These are phyloP conservation scores for Lepus americanus DNA, from an alignment of 2,113 vertebrate genomes.

Conservation along the genomic window DNA sequence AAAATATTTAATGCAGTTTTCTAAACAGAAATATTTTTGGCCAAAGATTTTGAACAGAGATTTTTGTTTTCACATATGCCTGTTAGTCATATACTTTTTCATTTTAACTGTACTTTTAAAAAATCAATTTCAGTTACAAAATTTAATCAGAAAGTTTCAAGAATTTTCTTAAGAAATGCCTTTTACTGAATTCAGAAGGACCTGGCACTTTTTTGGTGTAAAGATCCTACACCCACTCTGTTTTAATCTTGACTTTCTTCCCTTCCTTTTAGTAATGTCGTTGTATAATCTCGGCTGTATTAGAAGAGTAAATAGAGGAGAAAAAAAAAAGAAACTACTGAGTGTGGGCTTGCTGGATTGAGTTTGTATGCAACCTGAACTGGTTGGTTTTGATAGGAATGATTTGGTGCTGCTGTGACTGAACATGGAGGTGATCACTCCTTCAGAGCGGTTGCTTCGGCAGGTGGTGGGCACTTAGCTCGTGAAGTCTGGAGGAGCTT, in stretches of 20 bases:
- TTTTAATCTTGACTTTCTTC: background rate
- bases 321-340: background rate
- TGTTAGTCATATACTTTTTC: background rate
- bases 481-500: background rate
- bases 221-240: background rate
- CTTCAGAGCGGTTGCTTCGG: background rate
- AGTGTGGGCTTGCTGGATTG: background rate
- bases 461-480: background rate
- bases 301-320: slow-evolving; percentile 12
- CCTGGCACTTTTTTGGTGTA: slow-evolving; percentile 12
- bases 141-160: slow-evolving; percentile 13
- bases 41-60: slow-evolving; percentile 28
- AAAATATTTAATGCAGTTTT: slow-evolving; percentile 31
- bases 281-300: slow-evolving; percentile 15
- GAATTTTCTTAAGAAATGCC: background rate
- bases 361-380: background rate
- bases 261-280: background rate
- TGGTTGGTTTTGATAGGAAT: background rate
- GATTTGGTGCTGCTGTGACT: background rate
- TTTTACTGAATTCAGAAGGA: background rate
- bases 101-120: background rate
- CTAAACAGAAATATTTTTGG: background rate
- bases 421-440: background rate
- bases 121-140: background rate
- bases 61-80: background rate